Evolutionary conservation across 2,888 invertebrate genomes (phyloP).

Genomic region (Notodonta ziczac): DNA sequence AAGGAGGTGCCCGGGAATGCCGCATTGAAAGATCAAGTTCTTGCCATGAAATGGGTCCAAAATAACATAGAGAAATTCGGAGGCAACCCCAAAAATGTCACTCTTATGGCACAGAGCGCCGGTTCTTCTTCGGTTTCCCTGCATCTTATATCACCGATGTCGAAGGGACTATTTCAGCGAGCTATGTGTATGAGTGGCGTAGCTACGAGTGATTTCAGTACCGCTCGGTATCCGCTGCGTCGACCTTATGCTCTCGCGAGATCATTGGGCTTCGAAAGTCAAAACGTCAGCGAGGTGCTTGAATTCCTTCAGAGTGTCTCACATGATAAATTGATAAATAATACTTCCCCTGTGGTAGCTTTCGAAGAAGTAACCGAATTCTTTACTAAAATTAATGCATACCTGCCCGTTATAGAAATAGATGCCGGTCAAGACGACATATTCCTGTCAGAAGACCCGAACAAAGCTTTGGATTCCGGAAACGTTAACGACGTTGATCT

Average conservation of each 20-base stretch:
- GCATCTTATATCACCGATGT: slow-evolving; percentile 13
- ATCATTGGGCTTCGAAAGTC: slow-evolving; percentile 4
- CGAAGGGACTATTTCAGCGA: slow-evolving; percentile 9
- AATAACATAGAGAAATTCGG: slow-evolving; percentile 46
- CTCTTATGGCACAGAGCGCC: slow-evolving; percentile 7
- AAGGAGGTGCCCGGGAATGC: slow-evolving; percentile 55
- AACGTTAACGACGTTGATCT: slow-evolving; percentile 6
- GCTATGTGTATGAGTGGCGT: slow-evolving; percentile 9
- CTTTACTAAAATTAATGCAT: background rate
- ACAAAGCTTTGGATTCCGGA: background rate
- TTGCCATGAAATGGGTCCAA: slow-evolving; percentile 51
- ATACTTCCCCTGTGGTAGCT: background rate
- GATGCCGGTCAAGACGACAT: slow-evolving; percentile 8
- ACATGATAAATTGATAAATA: slow-evolving; percentile 2
- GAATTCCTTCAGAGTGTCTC: background rate
- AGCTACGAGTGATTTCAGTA: background rate
- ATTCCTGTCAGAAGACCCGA: slow-evolving; percentile 6
- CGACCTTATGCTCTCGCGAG: slow-evolving; percentile 1
- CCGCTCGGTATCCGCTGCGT: background rate
- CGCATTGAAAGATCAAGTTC: slow-evolving; percentile 53
- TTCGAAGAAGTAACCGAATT: slow-evolving; percentile 2
- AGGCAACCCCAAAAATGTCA: slow-evolving; percentile 36
- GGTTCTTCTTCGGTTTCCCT: slow-evolving; percentile 3
- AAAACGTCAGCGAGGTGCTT: background rate
- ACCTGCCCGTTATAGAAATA: slow-evolving; percentile 7